Evolutionary conservation across 1,140 invertebrate genomes (phyloP).

Genomic region (Diuraphis noxia): DNA sequence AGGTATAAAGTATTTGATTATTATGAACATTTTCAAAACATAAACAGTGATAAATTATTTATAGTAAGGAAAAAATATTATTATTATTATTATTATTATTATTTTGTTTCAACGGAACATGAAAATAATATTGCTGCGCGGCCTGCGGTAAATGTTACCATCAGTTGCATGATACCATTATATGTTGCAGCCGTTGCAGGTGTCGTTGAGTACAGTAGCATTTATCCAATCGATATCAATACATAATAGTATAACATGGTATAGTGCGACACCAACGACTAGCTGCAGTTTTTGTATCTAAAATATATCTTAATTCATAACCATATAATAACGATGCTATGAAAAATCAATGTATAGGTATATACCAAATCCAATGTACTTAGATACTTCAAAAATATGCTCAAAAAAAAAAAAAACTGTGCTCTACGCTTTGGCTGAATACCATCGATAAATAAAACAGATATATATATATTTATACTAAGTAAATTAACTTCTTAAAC

Average conservation of each 20-base stretch:
- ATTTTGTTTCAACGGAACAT: neutral
- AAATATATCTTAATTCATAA: neutral
- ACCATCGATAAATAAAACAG: neutral
- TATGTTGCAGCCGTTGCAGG: neutral
- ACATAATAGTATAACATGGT: neutral
- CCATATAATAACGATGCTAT: neutral
- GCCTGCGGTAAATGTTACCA: neutral
- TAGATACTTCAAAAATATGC: neutral
- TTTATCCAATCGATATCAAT: neutral
- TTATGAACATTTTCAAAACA: neutral
- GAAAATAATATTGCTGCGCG: neutral
- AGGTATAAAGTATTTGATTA: too few relatives aligned
- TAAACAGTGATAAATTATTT: neutral
- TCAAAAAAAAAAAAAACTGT: neutral
- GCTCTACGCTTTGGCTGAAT: neutral
- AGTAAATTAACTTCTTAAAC: neutral
- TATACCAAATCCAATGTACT: neutral
- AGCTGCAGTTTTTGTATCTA: too few relatives aligned
- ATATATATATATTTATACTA: neutral
- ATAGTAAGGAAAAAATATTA: neutral
- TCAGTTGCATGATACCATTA: neutral
- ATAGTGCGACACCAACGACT: too few relatives aligned
- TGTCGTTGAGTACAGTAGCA: neutral
- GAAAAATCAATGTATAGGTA: neutral
- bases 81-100: neutral